A percentile compares a stretch with the other conserved stretches of the same genome.
Conservation (phyloP, 2,113 vertebrate genomes). For the Erythrocercus mccallii region DNA sequence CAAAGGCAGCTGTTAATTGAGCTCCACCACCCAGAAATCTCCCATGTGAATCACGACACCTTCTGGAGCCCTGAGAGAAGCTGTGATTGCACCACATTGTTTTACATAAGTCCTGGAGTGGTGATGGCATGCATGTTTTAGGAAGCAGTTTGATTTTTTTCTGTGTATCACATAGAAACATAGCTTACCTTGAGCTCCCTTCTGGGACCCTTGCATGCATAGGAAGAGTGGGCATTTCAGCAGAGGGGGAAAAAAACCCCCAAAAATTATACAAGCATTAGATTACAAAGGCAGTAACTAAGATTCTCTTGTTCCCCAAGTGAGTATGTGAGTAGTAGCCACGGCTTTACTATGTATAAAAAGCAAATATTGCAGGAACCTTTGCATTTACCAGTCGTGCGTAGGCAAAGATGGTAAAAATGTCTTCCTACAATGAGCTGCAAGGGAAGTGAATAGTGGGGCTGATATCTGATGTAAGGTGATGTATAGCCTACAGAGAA, state of each 20-base stretch:
- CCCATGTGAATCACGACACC: background rate
- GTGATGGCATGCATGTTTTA: background rate
- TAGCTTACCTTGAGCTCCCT: background rate
- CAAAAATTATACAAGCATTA: accelerated
- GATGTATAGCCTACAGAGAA: background rate
- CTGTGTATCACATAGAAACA: background rate
- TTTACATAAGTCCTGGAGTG: background rate
- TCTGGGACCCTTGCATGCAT: background rate
- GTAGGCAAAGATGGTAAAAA: background rate
- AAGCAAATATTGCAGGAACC: background rate
- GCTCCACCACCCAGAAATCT: background rate
- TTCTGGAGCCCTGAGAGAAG: background rate
- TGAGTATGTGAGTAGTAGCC: background rate
- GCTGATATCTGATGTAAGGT: background rate
- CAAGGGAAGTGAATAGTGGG: background rate
- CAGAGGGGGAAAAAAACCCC: accelerated
- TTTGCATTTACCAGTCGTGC: background rate
- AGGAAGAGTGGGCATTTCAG: background rate
- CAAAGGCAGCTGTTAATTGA: background rate
- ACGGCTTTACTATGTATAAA: background rate
- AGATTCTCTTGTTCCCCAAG: background rate
- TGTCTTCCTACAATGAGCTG: background rate
- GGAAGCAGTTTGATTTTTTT: background rate
- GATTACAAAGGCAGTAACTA: background rate
- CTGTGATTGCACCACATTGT: background rate